Percentiles rank a stretch among this genome's conserved stretches.
Conservation (phyloP, 2,888 invertebrate genomes). For the Cabera pusaria region DNA sequence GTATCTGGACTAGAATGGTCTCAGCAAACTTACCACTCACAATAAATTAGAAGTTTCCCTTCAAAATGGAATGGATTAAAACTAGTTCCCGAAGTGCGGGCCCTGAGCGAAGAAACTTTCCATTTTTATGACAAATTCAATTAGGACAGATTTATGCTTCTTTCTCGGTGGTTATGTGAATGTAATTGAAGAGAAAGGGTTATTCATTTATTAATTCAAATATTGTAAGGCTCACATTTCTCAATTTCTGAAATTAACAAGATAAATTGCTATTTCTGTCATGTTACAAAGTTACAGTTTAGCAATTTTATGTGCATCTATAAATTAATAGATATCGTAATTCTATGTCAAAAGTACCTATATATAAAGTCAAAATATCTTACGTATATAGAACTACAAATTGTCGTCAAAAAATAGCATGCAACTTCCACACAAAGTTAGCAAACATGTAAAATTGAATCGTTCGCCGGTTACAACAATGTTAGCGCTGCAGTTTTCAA, state of each 20-base stretch:
- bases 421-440: slow-evolving; percentile 31
- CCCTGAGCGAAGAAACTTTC: slow-evolving; percentile 71
- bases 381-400: slow-evolving; percentile 24
- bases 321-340: too few relatives aligned
- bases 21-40: slow-evolving; percentile 76
- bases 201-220: too few relatives aligned
- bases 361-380: too few relatives aligned
- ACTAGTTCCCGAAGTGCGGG: slow-evolving; percentile 71
- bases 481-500: slow-evolving; percentile 47
- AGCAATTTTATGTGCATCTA: too few relatives aligned
- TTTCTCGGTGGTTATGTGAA: slow-evolving; percentile 53
- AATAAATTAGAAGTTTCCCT: slow-evolving; percentile 80
- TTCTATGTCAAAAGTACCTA: too few relatives aligned
- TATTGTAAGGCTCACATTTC: too few relatives aligned
- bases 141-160: slow-evolving; percentile 72
- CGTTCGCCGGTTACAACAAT: slow-evolving; percentile 37
- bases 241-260: too few relatives aligned
- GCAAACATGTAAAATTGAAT: slow-evolving; percentile 45
- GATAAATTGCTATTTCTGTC: too few relatives aligned
- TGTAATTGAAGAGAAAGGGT: slow-evolving; percentile 48
- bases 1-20: slow-evolving; percentile 61
- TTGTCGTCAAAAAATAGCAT: slow-evolving; percentile 32
- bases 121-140: slow-evolving; percentile 82
- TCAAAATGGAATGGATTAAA: slow-evolving; percentile 79
- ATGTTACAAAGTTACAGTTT: too few relatives aligned